Conservation (phyloP, 2,797 vertebrate species). For the Scolopax rusticola region DNA sequence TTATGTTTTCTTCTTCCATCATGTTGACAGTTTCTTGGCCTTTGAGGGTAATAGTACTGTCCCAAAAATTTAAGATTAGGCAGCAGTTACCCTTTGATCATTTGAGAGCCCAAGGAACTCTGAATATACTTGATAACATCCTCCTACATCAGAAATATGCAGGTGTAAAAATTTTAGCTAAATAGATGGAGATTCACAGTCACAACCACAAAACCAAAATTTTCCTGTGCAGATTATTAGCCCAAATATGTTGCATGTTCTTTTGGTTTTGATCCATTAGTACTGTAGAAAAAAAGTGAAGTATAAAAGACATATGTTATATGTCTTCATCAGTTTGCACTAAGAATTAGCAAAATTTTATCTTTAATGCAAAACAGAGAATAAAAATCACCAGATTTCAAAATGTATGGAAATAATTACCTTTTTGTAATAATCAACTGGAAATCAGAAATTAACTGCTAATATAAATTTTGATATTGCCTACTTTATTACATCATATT, state of each 20-base stretch:
- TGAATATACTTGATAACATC: neutral
- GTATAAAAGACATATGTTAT: neutral
- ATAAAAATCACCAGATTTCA: neutral
- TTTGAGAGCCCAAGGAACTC: neutral
- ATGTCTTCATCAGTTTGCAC: neutral
- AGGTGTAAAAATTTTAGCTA: neutral
- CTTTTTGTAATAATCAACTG: neutral
- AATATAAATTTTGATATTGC: neutral
- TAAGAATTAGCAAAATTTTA: neutral
- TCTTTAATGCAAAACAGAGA: neutral
- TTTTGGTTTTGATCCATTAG: neutral
- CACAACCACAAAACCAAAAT: neutral
- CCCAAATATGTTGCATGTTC: neutral
- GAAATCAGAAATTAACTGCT: neutral
- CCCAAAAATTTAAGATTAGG: neutral
- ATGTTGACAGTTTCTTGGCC: neutral
- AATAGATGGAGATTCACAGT: neutral
- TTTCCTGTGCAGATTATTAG: neutral
- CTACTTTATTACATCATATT: neutral
- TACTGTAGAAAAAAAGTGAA: neutral
- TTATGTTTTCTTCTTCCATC: neutral
- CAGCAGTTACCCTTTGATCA: neutral
- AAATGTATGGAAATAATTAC: neutral
- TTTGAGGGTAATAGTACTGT: neutral
- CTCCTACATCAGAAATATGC: neutral